Percentiles rank a stretch among this genome's conserved stretches.
Conservation (phyloP, 2,113 vertebrate genomes). For the human (Homo sapiens) region DNA sequence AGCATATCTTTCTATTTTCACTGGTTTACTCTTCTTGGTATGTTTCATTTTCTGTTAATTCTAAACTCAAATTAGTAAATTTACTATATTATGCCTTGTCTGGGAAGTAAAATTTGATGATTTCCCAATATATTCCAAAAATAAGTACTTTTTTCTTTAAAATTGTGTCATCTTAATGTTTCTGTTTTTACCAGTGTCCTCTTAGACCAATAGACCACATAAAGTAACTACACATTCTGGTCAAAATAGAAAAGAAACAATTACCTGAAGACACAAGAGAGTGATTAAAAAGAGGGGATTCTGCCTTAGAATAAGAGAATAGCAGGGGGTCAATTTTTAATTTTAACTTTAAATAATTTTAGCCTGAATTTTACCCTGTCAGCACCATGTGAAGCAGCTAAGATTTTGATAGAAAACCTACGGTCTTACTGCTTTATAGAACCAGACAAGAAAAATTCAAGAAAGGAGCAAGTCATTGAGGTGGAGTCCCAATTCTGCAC, state of each 20-base stretch:
- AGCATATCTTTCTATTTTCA: background rate
- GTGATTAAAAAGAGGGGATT: background rate
- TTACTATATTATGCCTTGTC: background rate
- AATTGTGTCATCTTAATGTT: background rate
- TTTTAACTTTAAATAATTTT: background rate
- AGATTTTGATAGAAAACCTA: background rate
- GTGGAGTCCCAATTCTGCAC: background rate
- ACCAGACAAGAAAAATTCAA: background rate
- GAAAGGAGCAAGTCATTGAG: background rate
- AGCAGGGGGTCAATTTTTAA: background rate
- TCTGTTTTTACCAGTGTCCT: background rate
- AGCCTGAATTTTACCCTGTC: background rate
- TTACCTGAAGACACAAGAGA: background rate
- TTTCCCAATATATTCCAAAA: background rate
- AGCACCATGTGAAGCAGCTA: background rate
- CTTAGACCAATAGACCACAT: background rate
- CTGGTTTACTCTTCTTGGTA: background rate
- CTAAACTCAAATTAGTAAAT: slow-evolving; percentile 12
- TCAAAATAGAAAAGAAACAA: background rate
- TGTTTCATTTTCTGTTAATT: background rate
- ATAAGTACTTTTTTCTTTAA: background rate
- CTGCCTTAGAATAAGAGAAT: background rate
- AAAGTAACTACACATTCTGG: background rate
- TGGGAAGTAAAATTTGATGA: background rate
- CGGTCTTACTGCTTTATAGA: background rate